A percentile compares a stretch with the other conserved stretches of the same genome.
Evolutionary conservation across 2,888 invertebrate genomes (phyloP).

Genomic region (Parochlus steinenii): DNA sequence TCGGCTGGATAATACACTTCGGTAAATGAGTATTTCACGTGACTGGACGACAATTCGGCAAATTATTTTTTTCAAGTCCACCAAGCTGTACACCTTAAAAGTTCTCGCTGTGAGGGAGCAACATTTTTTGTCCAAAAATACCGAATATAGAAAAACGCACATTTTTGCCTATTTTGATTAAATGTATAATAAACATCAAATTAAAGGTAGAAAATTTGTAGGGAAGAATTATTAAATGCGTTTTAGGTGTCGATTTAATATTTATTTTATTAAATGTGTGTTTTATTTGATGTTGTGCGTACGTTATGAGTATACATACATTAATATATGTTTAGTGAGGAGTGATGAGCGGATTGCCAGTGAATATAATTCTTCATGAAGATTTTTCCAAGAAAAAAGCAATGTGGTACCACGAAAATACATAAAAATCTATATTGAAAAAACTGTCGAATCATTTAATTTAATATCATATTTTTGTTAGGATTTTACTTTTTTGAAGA

Average conservation of each 20-base stretch:
- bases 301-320: too few species aligned
- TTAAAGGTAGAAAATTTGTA: background rate
- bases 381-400: too few species aligned
- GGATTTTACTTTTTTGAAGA: too few species aligned
- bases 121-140: background rate
- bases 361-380: too few species aligned
- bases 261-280: conserved; percentile 12
- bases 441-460: too few species aligned
- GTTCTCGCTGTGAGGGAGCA: background rate
- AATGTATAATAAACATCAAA: conserved; percentile 11
- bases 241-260: conserved; percentile 12
- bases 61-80: background rate
- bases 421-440: too few species aligned
- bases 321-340: too few species aligned
- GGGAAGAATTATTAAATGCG: conserved; percentile 2
- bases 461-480: too few species aligned
- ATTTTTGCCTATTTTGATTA: conserved; percentile 5
- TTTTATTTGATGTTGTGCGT: too few species aligned
- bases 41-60: too few species aligned
- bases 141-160: background rate
- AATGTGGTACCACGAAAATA: too few species aligned
- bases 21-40: conserved; percentile 14
- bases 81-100: background rate
- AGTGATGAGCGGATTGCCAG: too few species aligned
- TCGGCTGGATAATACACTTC: conserved; percentile 9